phyloP scores from a whole-genome alignment of 2,888 invertebrate genomes.

The Metacarcinus magister region DNA sequence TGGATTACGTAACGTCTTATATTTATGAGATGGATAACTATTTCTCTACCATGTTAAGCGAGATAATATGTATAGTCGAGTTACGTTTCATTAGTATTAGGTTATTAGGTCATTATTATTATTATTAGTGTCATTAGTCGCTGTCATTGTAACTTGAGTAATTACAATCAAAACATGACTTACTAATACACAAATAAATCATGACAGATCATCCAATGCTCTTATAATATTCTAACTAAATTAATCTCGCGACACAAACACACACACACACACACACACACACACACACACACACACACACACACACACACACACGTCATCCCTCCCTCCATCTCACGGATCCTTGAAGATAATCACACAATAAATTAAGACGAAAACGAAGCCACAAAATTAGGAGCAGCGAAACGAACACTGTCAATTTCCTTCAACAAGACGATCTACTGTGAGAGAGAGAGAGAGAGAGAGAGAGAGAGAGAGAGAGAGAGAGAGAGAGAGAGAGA shows the following conservation, averaged over 20 bases:
- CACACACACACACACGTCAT: not conserved
- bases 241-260: not conserved
- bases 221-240: not conserved
- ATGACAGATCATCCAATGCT: not conserved
- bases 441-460: slow-evolving; percentile 35
- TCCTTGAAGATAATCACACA: not conserved
- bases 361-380: not conserved
- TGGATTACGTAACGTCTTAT: not conserved
- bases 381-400: not conserved
- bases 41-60: not conserved
- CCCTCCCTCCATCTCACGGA: not conserved
- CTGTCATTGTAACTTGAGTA: not conserved
- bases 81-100: not conserved
- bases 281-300: slow-evolving; percentile 2
- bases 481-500: slow-evolving; percentile 61
- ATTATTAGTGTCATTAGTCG: not conserved
- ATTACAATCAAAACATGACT: not conserved
- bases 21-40: not conserved
- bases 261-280: not conserved
- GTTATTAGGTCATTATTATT: not conserved
- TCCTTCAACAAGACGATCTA: not conserved
- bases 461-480: slow-evolving; percentile 59
- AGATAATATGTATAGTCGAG: too few relatives aligned
- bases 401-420: not conserved
- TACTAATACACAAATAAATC: not conserved